Percentiles rank a stretch among this genome's conserved stretches.
Evolutionary conservation across 1,140 invertebrate species (phyloP).

Genomic region (Sycophila sp.): DNA sequence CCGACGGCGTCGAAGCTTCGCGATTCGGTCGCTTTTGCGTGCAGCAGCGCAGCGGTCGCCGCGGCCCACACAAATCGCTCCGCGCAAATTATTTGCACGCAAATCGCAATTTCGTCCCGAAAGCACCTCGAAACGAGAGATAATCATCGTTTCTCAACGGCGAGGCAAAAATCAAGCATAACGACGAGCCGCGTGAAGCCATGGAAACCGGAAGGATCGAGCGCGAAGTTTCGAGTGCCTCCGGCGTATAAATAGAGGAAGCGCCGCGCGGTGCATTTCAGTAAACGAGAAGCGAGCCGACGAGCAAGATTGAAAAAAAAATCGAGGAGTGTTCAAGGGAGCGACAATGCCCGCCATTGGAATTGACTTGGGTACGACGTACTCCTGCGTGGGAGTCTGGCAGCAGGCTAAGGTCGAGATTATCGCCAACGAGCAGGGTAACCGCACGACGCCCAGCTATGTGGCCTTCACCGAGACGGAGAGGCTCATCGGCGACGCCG

Average conservation of each 20-base stretch:
- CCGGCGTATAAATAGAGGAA: background rate
- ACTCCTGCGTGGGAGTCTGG: slow-evolving; percentile 84
- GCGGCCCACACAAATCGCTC: no score
- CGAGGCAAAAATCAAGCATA: background rate
- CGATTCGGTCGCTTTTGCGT: background rate
- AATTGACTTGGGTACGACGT: slow-evolving; percentile 82
- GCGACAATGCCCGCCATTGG: slow-evolving; percentile 72
- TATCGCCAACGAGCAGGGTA: slow-evolving; percentile 94
- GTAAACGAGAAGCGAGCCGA: slow-evolving; percentile 44
- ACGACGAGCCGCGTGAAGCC: no score
- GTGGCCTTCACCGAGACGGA: slow-evolving; percentile 89
- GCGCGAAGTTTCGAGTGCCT: slow-evolving; percentile 12
- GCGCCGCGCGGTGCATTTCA: slow-evolving; percentile 11
- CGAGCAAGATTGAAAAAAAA: slow-evolving; percentile 26
- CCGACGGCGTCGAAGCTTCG: background rate
- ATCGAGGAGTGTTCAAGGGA: slow-evolving; percentile 59
- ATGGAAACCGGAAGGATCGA: background rate
- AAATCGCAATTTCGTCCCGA: background rate
- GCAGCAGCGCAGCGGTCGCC: background rate
- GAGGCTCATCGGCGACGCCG: slow-evolving; percentile 78
- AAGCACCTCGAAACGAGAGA: background rate
- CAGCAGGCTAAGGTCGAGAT: slow-evolving; percentile 91
- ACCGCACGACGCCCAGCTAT: slow-evolving; percentile 90
- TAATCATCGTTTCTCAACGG: background rate
- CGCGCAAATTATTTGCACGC: no score